Percentiles rank a stretch among this genome's conserved stretches.
These are phyloP conservation scores for Tenthredo distinguenda DNA, from an alignment of 2,888 invertebrate species.

Conservation along the genomic window DNA sequence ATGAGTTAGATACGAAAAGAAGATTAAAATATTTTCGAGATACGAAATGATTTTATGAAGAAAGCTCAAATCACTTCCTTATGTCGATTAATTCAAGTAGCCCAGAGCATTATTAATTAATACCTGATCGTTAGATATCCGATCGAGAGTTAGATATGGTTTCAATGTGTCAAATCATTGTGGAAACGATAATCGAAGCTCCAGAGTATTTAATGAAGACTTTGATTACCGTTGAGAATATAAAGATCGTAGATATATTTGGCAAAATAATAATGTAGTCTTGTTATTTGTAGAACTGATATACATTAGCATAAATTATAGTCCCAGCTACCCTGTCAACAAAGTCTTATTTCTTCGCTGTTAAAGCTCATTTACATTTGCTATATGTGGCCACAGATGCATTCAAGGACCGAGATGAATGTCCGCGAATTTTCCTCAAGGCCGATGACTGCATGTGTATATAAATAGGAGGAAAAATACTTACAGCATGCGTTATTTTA, in stretches of 20 bases:
- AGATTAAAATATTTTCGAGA: no score
- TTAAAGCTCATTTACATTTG: not conserved
- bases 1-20: no score
- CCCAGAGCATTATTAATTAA: no score
- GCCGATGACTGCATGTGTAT: not conserved
- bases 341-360: not conserved
- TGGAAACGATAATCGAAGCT: not conserved
- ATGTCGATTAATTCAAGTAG: no score
- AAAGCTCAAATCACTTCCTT: no score
- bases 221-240: not conserved
- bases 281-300: not conserved
- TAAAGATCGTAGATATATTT: not conserved
- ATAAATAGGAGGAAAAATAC: not conserved
- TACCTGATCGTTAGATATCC: no score
- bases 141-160: not conserved
- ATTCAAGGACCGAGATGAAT: conserved; percentile 16
- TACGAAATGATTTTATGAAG: no score
- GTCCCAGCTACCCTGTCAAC: not conserved
- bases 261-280: not conserved
- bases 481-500: not conserved
- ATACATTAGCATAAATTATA: not conserved
- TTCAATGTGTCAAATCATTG: not conserved
- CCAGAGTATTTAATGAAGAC: not conserved
- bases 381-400: not conserved
- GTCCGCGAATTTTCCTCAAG: conserved; percentile 21